phyloP scores from a whole-genome alignment of 2,113 vertebrate species.

The Notechis scutatus region DNA sequence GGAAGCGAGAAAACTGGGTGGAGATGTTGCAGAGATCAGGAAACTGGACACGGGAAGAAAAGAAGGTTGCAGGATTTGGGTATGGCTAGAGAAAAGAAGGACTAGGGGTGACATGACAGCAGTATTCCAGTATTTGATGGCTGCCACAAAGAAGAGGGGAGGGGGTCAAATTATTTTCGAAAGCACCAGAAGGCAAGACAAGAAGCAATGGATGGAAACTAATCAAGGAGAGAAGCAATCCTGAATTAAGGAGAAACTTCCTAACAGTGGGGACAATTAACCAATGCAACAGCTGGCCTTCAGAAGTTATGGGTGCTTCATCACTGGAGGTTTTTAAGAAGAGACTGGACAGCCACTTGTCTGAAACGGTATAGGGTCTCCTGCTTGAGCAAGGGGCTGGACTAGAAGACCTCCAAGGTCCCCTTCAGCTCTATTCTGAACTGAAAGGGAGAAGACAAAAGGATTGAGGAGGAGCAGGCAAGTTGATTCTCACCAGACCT shows the following conservation, averaged over 20 bases:
- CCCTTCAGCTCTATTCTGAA: not conserved
- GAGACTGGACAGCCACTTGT: not conserved
- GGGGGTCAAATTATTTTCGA: not conserved
- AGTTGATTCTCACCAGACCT: not conserved
- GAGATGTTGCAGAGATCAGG: not conserved
- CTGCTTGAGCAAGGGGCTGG: not conserved
- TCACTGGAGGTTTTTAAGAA: not conserved
- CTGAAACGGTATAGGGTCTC: not conserved
- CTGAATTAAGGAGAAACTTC: not conserved
- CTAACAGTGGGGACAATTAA: not conserved
- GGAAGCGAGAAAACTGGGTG: not conserved
- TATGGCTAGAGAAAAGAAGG: not conserved
- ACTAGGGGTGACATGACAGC: not conserved
- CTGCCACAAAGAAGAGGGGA: not conserved
- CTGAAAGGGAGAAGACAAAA: not conserved
- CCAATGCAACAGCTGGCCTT: not conserved
- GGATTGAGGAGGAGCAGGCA: not conserved
- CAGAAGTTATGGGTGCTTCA: not conserved
- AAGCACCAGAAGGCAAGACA: not conserved
- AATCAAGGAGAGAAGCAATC: not conserved
- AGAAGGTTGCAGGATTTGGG: not conserved
- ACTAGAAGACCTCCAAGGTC: not conserved
- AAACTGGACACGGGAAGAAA: not conserved
- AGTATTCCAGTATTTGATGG: not conserved
- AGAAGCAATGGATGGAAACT: not conserved